Base-by-base conservation (phyloP, 2,113 vertebrate species). In the Empidonax alnorum region DNA sequence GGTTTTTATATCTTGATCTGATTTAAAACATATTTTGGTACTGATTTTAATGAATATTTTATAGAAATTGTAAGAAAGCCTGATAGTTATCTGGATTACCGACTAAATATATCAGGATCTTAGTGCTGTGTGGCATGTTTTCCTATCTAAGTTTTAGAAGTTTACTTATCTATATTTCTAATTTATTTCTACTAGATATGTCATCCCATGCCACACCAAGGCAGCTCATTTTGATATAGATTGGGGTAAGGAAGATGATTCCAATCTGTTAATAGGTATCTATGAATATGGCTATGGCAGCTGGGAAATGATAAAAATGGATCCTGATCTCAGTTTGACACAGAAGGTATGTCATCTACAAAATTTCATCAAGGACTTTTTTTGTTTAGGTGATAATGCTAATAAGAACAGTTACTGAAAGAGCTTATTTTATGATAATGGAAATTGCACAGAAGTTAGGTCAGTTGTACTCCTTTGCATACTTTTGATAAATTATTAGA, bases 271-370 rank as follows among this genome's bases (percentile, higher is more conserved):
- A 83, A 98, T 99, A 95, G 99, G 99, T 3, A 99, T 99, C 93
- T 99, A 99, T 39, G 99, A 99, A 94, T 99, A 99, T 62, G 99
- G 99, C 4, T 99, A 99, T 71, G 99, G 99, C 85, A 99, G 99
- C 98, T 99, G 99, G 99, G 99, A 99, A 98, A 99, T 99, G 99
- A 99, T 99, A 94, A 99, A 99, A 98, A 99, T 99, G 99, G 99
- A 99, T 93, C 99, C 99, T 20, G 99, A 99, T 96, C 99, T 99
- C 87, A 99, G 99, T 92, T 98, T 99, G 87, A 99, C 99, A 88
- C 99, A 99, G 86, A 99, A 99, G 98, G 99, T 99, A 97, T 72
- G 91, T 75, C 5, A 22, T 76, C 56, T 92, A 59, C 41, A 85
- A 46, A 62, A 81, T 92, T 91, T 82, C 50, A 62, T 89, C 39